Evolutionary conservation across 2,113 vertebrate genomes (phyloP).

Genomic region (Blennius ocellaris): DNA sequence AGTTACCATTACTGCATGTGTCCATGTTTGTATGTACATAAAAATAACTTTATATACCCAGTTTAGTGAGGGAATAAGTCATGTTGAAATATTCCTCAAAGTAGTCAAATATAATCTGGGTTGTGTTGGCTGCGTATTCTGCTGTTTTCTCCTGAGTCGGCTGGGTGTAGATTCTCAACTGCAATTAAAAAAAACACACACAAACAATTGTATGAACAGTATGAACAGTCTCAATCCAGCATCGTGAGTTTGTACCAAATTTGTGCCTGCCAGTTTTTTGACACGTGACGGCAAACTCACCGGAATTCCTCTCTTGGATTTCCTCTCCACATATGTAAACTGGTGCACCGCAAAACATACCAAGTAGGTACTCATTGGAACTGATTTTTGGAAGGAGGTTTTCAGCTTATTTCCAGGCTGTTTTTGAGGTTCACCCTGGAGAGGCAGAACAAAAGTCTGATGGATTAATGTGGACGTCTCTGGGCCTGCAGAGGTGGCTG

Average conservation of each 20-base stretch:
- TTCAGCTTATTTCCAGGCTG: conserved; percentile 62
- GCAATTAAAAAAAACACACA: conserved; percentile 28
- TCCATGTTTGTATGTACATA: too few species aligned
- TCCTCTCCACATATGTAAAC: conserved; percentile 73
- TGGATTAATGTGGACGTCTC: conserved; percentile 14
- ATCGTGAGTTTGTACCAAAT: not conserved
- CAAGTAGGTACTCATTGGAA: conserved; percentile 96
- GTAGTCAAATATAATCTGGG: conserved; percentile 89
- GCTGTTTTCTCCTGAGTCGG: conserved; percentile 88
- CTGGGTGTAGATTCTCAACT: conserved; percentile 94
- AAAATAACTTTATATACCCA: conserved; percentile 81
- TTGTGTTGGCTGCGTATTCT: conserved; percentile 89
- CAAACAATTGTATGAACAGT: not conserved
- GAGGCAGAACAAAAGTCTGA: not conserved
- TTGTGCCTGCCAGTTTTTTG: not conserved
- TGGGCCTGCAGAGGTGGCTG: conserved; percentile 7
- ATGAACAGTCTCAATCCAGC: not conserved
- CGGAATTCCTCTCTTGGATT: conserved; percentile 77
- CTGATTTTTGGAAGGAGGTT: conserved; percentile 87
- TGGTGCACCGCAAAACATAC: conserved; percentile 96
- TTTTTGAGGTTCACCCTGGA: conserved; percentile 65
- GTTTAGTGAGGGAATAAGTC: conserved; percentile 91
- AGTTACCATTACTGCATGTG: too few species aligned
- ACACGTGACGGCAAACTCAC: conserved; percentile 61
- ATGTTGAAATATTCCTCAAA: conserved; percentile 94